Base-by-base conservation (phyloP, 2,888 invertebrate genomes). In the Ophonus ardosiacus region DNA sequence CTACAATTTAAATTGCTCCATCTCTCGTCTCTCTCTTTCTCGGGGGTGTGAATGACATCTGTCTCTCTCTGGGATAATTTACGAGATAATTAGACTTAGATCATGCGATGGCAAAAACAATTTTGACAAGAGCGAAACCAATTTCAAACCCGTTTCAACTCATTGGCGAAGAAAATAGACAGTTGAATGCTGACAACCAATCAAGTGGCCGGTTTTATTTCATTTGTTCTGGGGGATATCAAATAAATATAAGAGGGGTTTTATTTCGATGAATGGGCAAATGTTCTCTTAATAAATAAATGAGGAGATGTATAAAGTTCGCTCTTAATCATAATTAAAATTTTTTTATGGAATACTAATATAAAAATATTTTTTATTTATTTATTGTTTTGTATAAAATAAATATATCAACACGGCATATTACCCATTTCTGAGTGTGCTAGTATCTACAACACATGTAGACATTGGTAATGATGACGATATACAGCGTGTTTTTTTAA, bases 71-170 rank as follows among this genome's bases (percentile, higher is more conserved):
- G 43, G 43, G 2, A 10, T 24, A 63, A 63, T 63, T 63, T 63
- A 38, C 38, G 15, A 38, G 68, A 38, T 68, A 68, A 68, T 68
- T 68, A 68, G n/a, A 63, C 63, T 68, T 13, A 68, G 68, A 68
- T 38, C 68, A 68, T 68, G 68, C 68, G 15, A 38, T 7, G 31
- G 68, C 24, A 56, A 56, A 76, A 76, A 76, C 76, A 51, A 76
- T 76, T 76, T 76, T 76, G 18, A 74, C 68, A 68, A 71, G 21
- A 63, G 21, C 38, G 38, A 56, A 24, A 17, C 40, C 51, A 56
- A 76, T 76, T 76, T 18, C 43, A 13, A 8, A 31, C 7, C 17
- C 10, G 13, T 74, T 68, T 38, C 38, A 74, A 74, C 40, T 40
- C 40, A 74, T n/a, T 18, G 40, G 21, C 15, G 40, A 3, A 38